These are phyloP conservation scores for Crotalus horridus DNA, from an alignment of 2,113 vertebrate genomes.

Conservation along the genomic window DNA sequence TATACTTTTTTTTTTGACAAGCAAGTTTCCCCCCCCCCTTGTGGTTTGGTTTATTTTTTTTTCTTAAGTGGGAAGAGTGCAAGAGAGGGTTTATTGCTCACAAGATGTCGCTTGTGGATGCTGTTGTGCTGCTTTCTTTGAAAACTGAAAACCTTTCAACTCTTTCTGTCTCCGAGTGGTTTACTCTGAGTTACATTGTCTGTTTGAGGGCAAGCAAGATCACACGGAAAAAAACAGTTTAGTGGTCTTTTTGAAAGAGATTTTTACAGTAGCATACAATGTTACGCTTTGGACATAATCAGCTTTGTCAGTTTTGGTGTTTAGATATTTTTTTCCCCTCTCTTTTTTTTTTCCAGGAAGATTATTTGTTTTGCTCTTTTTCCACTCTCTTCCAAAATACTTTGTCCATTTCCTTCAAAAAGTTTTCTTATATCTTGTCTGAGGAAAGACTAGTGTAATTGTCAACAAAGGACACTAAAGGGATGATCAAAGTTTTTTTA, in stretches of 20 bases:
- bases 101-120: constrained; percentile 13
- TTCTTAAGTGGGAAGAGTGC: constrained; percentile 3
- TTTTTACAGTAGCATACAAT: not conserved
- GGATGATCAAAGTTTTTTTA: constrained; percentile 11
- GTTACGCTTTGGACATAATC: not conserved
- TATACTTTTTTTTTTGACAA: constrained; percentile 38
- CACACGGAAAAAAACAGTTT: not conserved
- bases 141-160: constrained; percentile 2
- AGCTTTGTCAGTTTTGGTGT: fast-evolving
- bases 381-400: not conserved
- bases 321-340: not conserved
- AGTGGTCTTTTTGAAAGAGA: not conserved
- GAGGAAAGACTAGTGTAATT: not conserved
- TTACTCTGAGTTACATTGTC: not conserved
- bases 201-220: not conserved
- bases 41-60: not conserved
- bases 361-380: not conserved
- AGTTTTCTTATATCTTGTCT: not conserved
- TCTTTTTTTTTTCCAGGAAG: not conserved
- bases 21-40: constrained; percentile 31
- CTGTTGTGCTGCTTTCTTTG: constrained; percentile 15
- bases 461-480: constrained; percentile 20
- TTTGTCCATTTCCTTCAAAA: not conserved
- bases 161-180: not conserved
- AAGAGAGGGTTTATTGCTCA: not conserved